Percentiles rank a stretch among this genome's conserved stretches.
Conservation (phyloP, 92 coral and sea anemone genomes). For the Meandrina meandrites region DNA sequence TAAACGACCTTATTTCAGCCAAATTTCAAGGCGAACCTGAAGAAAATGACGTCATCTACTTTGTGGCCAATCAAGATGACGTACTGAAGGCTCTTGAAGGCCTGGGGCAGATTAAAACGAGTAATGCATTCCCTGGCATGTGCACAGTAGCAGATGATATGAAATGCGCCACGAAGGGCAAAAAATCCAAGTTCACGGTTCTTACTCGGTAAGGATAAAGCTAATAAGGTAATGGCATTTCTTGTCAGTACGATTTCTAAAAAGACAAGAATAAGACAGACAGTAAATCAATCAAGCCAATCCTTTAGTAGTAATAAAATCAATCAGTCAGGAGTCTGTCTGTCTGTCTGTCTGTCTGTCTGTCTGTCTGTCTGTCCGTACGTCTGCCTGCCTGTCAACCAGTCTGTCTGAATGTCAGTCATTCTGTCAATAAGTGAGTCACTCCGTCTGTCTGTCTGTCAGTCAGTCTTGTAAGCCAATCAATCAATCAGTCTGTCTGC, state of each 20-base stretch:
- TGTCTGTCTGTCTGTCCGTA: background rate
- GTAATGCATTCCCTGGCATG: constrained; percentile 91
- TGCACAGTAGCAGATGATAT: constrained; percentile 89
- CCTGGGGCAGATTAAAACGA: constrained; percentile 93
- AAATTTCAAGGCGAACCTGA: constrained; percentile 96
- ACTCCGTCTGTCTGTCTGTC: background rate
- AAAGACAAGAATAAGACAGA: background rate
- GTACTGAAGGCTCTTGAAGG: constrained; percentile 87
- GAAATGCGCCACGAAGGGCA: constrained; percentile 84
- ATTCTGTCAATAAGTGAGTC: background rate
- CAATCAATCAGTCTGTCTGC: background rate
- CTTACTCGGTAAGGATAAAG: constrained; percentile 77
- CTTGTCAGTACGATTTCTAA: background rate
- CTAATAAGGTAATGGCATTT: background rate
- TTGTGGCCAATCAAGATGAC: constrained; percentile 94
- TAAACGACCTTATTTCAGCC: constrained; percentile 85
- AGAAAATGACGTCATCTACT: constrained; percentile 95
- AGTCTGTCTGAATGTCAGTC: background rate
- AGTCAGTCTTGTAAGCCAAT: background rate
- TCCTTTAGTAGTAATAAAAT: background rate
- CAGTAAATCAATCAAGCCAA: background rate
- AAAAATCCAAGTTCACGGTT: constrained; percentile 82
- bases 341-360: background rate
- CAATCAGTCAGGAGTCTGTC: background rate
- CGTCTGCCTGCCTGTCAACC: background rate